Evolutionary conservation across 1,140 invertebrate genomes (phyloP), one percentile per base, ranked within the genome.

Genomic region (Dreissena rostriformis): DNA sequence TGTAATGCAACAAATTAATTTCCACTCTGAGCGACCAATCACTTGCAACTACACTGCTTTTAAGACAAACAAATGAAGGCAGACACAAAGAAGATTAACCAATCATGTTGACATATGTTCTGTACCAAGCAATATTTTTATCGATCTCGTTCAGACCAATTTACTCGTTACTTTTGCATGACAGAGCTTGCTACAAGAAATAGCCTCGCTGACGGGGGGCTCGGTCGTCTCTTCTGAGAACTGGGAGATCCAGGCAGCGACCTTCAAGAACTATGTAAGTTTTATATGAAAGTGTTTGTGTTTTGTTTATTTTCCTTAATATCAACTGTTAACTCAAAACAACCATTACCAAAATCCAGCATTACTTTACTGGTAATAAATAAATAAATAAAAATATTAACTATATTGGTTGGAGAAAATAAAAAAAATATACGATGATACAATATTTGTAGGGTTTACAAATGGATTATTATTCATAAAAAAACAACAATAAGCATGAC

Each of bases 241-340:
- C 53, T 80, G 77, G 77, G 22, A 28, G 19, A 55, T 61, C n/a
- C 77, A 80, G 19, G 17, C 77, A 0, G 52, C 57, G 51, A 28
- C 28, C 5, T 80, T 71, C 55, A 80, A 61, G 29, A 80, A 80
- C 26, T 71, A 71, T 57, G 77, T 80, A 71, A 70, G 77, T 61
- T 39, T 2, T 8, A 39, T 39, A 39, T 2, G 2, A 39, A 39
- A 39, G n/a, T n/a, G n/a, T n/a, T 39, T 39, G 39, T 39, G 39
- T 2, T 8, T 39, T 39, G 2, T 39, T 8, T 39, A 39, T 5
- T n/a, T n/a, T n/a, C n/a, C n/a, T n/a, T n/a, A n/a, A n/a, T n/a
- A 8, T 39, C 22, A n/a, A 22, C 8, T n/a, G 26, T 39, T 68
- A n/a, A n/a, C n/a, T n/a, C n/a, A n/a, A n/a, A n/a, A n/a, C n/a